Evolutionary conservation across 2,113 vertebrate genomes (phyloP), one percentile per base, ranked within the genome.

Genomic region (Nipponia nippon): DNA sequence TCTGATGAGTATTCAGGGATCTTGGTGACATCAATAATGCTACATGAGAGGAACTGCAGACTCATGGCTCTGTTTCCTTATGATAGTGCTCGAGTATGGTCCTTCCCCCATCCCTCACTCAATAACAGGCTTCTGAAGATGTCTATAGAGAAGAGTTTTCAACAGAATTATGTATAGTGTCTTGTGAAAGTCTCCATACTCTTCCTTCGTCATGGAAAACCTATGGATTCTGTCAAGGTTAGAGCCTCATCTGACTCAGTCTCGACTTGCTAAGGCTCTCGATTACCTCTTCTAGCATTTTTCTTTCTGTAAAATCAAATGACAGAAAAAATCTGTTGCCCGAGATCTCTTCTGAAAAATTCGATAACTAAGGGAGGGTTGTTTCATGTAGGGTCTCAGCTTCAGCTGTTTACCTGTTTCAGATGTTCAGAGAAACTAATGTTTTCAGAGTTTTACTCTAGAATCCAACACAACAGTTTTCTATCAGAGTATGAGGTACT

Each of bases 331-430:
- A 72, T 17, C 26, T 76, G 17, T 52, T 26, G 15, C 14, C 2
- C 11, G 23, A 83, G 26, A 61, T 6, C 58, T 83, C n/a, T 63
- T 59, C 38, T 61, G 49, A 65, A 40, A 83, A 47, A 75, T n/a
- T 56, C 7, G 1, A 0, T 40, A 69, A 10, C 7, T 4, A 6
- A 22, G 19, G 32, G 21, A 55, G 16, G 3, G 17, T 40, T 67
- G 38, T 30, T 75, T 46, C 18, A 13, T 8, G 8, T 36, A 46
- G 16, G 30, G 34, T 49, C 44, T 78, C 42, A 34, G 34, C 36
- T 75, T 62, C 34, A 62, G 34, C 49, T 25, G 9, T 61, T 71
- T 29, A 71, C 42, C 30, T 47, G 10, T 53, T 75, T 63, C 52
- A 72, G 44, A 16, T 53, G 10, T 10, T 83, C 55, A 63, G 40